Evolutionary conservation across 2,113 vertebrate species (phyloP), one percentile per base, ranked within the genome.

Genomic region (Salvelinus sp.): DNA sequence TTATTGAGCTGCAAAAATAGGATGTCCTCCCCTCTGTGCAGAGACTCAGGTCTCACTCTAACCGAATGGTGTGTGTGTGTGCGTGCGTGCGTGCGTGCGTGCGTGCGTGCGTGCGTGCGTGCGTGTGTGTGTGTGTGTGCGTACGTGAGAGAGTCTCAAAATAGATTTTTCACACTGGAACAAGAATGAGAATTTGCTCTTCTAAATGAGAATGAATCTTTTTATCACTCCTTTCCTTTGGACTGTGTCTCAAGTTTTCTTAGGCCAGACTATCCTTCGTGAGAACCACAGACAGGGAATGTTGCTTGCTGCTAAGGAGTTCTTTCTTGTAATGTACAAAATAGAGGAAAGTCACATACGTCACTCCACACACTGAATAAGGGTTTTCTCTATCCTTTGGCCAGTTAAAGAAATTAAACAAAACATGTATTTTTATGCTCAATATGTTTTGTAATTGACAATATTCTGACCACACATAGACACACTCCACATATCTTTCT

Each of bases 381-480:
- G 81, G 82, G 80, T 82, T 71, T 78, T 83, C 66, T 86, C 78
- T 68, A 83, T 83, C 85, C 82, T 86, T 57, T 54, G 85, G 78
- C 79, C 89, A 88, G 85, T 87, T 89, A 86, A 60, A 88, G 86
- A 90, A 14, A 60, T 75, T 82, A 77, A 79, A 80, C 84, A 82
- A 71, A 27, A n/a, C 20, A 86, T 76, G 82, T 62, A 50, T 54
- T 54, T 54, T 16, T 12, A 44, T 23, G 3, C 13, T 68, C 65
- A 38, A 75, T 78, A 83, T 92, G 70, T 84, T 69, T 69, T 74
- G 54, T 82, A 85, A 89, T 88, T 88, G 83, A 85, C 86, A 14
- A 83, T 90, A 86, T 91, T 91, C 84, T 89, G 81, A 93, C 81
- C 88, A 92, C 84, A 63, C 87, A 89, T 84, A 90, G 84, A 92